Conservation (phyloP, 2,113 vertebrate species). For the Dipodomys ordii region DNA sequence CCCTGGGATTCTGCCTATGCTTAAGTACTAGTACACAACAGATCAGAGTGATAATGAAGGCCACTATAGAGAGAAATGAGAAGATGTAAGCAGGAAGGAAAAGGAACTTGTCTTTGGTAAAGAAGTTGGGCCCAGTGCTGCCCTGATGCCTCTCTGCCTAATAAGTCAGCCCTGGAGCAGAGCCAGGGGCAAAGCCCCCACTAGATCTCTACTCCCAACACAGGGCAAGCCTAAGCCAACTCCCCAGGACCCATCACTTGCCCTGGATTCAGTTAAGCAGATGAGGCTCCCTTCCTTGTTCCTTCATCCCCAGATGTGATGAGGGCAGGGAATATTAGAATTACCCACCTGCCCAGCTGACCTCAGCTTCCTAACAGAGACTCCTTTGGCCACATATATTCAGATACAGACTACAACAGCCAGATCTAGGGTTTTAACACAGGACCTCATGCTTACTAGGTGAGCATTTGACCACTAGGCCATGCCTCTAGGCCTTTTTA, state of each 20-base stretch:
- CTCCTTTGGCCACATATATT: neutral
- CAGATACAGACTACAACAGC: neutral
- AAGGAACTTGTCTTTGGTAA: neutral
- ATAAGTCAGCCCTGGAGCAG: neutral
- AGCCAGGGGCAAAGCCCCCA: neutral
- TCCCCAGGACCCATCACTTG: neutral
- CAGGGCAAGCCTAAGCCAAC: neutral
- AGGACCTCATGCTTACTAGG: too few species aligned
- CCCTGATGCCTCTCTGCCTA: constrained; percentile 87
- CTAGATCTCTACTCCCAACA: neutral
- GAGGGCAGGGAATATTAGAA: neutral
- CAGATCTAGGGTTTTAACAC: too few species aligned
- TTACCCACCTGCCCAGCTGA: neutral
- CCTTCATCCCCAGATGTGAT: neutral
- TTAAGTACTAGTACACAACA: neutral
- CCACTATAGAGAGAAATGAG: neutral
- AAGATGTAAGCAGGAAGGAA: neutral
- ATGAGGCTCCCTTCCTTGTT: neutral
- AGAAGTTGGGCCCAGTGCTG: neutral
- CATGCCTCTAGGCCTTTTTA: too few species aligned
- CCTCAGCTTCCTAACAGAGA: neutral
- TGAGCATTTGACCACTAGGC: too few species aligned
- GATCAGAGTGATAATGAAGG: neutral
- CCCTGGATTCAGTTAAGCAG: neutral
- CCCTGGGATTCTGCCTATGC: neutral